Conservation (phyloP, 2,797 vertebrate species). For the Falco naumanni region DNA sequence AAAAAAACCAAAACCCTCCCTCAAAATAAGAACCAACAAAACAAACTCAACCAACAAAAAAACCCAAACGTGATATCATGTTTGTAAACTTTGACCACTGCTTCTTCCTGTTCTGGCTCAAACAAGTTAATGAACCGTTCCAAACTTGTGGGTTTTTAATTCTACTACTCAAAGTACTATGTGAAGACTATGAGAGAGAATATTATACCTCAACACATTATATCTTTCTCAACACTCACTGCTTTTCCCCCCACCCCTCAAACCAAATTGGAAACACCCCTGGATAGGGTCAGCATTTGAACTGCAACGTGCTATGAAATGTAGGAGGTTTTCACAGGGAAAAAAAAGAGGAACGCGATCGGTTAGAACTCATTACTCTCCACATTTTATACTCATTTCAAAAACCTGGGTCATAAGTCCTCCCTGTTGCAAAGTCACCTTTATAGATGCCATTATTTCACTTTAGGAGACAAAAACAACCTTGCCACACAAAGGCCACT, state of each 20-base stretch:
- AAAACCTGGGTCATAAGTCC: neutral
- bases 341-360: neutral
- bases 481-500: neutral
- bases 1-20: neutral
- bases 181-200: neutral
- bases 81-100: neutral
- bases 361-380: neutral
- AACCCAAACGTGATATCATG: accelerated
- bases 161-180: neutral
- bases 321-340: neutral
- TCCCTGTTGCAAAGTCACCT: neutral
- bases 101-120: neutral
- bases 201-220: neutral
- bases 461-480: neutral
- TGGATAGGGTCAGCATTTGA: neutral
- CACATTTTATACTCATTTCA: neutral
- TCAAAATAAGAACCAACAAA: neutral
- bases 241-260: neutral
- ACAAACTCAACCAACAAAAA: neutral
- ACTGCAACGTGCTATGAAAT: neutral
- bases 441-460: neutral
- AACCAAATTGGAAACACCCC: neutral
- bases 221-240: neutral
- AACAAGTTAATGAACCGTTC: neutral
- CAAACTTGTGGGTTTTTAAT: neutral